Percentiles rank a stretch among this genome's conserved stretches.
Evolutionary conservation across 2,113 vertebrate species (phyloP).

Genomic region (Chionomys nivalis): DNA sequence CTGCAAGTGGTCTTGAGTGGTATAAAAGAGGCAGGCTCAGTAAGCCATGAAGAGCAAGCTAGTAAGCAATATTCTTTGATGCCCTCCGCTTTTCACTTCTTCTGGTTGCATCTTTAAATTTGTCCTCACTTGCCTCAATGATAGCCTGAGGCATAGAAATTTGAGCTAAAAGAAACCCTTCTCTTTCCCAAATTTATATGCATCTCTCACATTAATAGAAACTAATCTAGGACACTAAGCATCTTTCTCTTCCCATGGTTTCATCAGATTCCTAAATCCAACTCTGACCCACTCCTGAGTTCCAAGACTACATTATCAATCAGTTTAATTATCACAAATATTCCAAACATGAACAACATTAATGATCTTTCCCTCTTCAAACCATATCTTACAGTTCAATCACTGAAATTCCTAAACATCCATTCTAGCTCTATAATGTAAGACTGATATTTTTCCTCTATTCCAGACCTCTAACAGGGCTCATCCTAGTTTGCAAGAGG

Average conservation of each 20-base stretch:
- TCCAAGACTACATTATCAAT: neutral
- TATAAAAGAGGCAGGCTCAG: neutral
- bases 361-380: neutral
- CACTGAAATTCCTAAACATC: neutral
- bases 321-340: neutral
- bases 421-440: neutral
- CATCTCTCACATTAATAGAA: neutral
- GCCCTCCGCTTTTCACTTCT: neutral
- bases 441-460: neutral
- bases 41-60: neutral
- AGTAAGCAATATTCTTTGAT: neutral
- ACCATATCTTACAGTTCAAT: neutral
- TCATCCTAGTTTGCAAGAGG: neutral
- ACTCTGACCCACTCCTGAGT: neutral
- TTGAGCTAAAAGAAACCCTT: neutral
- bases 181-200: neutral
- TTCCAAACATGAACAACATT: neutral
- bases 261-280: neutral
- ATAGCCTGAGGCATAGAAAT: neutral
- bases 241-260: neutral
- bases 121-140: neutral
- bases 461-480: neutral
- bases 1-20: neutral
- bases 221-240: neutral
- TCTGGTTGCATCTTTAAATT: neutral